Evolutionary conservation across 2,888 invertebrate species (phyloP), one percentile per base, ranked within the genome.

Genomic region (Trimorus sp.): DNA sequence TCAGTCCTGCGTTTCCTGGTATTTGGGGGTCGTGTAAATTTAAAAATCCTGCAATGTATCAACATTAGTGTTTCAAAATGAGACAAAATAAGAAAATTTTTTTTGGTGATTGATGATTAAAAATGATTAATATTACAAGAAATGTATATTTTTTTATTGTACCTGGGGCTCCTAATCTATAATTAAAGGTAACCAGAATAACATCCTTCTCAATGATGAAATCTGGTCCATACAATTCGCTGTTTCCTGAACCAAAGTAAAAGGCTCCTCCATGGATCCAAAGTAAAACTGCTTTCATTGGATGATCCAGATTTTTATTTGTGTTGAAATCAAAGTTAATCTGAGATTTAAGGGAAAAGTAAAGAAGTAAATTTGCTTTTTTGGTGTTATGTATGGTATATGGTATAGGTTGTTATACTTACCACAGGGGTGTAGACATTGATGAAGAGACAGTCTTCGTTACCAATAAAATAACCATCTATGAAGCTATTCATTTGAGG

Each of bases 361-460:
- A 26, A 26, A 26, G 4, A 26, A 4, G 26, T 26, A 26, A 26
- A 3, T 26, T 26, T 26, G 1, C 2, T 26, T 26, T 26, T 26
- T 26, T 26, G 26, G 26, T 26, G 26, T 26, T 26, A 1, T 26
- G 26, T 26, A 26, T 1, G 4, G 26, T 26, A 26, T 26, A 26
- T 26, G 26, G 36, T 37, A 38, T 49, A 49, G 14, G 1, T 49
- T 15, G 6, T 49, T 14, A 51, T 38, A 37, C 1, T 84, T 84
- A 87, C 88, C 70, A 83, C 62, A 12, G 89, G 88, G 1, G 85
- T 86, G 51, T 82, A 88, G n/a, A 89, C 87, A 51, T 88, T 88
- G 0, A 89, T 40, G 48, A 84, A 86, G 36, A 89, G 60, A 65
- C 89, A 89, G 68, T 89, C 87, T 68, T 89, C 89, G 79, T 63